phyloP scores from a whole-genome alignment of 2,797 vertebrate genomes.

The Varecia variegata region DNA sequence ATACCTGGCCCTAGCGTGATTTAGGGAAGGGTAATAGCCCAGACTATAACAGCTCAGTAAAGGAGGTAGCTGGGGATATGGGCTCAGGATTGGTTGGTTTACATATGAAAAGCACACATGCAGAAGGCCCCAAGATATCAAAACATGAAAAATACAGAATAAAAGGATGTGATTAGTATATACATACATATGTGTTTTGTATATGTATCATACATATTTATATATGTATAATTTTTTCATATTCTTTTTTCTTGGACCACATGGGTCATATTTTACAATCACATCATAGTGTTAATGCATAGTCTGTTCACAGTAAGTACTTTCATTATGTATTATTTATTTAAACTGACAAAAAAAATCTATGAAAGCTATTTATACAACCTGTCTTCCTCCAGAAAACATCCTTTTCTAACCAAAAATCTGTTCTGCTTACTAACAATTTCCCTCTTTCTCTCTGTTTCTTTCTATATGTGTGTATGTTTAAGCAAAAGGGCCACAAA shows the following conservation, averaged over 20 bases:
- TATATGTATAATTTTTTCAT: not conserved
- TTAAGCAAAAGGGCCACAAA: no score
- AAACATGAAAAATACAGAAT: not conserved
- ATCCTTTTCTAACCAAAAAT: not conserved
- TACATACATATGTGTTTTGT: not conserved
- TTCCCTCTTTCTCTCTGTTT: not conserved
- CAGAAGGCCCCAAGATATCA: not conserved
- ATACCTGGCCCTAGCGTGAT: not conserved
- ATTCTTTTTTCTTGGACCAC: not conserved
- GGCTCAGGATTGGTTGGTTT: not conserved
- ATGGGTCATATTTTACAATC: not conserved
- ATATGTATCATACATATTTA: not conserved
- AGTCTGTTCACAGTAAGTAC: not conserved
- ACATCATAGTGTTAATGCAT: not conserved
- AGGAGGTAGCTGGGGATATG: not conserved
- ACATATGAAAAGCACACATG: not conserved
- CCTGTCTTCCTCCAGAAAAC: not conserved
- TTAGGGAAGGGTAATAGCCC: not conserved
- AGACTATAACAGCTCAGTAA: not conserved
- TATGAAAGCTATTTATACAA: not conserved
- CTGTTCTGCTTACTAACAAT: not conserved
- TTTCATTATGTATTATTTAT: constrained; percentile 27
- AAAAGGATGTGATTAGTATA: not conserved
- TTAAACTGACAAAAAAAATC: not conserved
- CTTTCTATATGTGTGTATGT: not conserved